Conservation (phyloP, 2,888 invertebrate genomes). For the Athripsodes cinereus region DNA sequence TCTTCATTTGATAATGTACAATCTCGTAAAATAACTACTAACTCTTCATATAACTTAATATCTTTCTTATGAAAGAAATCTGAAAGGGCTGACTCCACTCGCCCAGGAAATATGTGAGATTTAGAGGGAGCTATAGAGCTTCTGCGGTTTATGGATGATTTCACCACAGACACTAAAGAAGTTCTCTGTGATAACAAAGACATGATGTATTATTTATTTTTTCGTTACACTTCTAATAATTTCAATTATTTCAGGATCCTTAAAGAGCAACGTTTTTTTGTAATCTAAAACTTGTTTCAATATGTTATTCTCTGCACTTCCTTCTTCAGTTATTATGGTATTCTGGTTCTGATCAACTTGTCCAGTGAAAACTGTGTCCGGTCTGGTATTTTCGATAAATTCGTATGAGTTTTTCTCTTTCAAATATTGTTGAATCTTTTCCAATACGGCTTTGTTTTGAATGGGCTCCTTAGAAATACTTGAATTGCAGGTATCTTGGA, state of each 20-base stretch:
- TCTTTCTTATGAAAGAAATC: slow-evolving; percentile 39
- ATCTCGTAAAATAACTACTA: slow-evolving; percentile 44
- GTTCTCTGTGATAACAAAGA: slow-evolving; percentile 39
- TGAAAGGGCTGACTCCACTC: slow-evolving; percentile 43
- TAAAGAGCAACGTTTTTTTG: slow-evolving; percentile 44
- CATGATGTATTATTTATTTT: slow-evolving; percentile 34
- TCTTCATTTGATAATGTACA: slow-evolving; percentile 42
- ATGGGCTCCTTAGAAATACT: slow-evolving; percentile 12
- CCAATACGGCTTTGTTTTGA: slow-evolving; percentile 47
- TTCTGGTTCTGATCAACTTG: slow-evolving; percentile 20
- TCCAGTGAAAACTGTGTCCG: neutral
- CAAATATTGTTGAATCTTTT: slow-evolving; percentile 44
- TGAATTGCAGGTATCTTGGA: neutral
- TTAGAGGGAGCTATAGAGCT: slow-evolving; percentile 39
- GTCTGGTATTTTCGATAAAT: neutral
- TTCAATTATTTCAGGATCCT: slow-evolving; percentile 45
- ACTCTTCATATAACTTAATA: slow-evolving; percentile 41
- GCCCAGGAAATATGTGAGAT: slow-evolving; percentile 41
- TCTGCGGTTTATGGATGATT: slow-evolving; percentile 42
- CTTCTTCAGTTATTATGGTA: slow-evolving; percentile 21
- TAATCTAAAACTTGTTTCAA: slow-evolving; percentile 45
- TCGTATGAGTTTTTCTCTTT: slow-evolving; percentile 46
- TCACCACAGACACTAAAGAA: slow-evolving; percentile 43
- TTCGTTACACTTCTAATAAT: slow-evolving; percentile 40
- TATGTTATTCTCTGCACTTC: slow-evolving; percentile 10